Conservation (phyloP, 1,140 invertebrate species). For the Belonocnema kinseyi region DNA sequence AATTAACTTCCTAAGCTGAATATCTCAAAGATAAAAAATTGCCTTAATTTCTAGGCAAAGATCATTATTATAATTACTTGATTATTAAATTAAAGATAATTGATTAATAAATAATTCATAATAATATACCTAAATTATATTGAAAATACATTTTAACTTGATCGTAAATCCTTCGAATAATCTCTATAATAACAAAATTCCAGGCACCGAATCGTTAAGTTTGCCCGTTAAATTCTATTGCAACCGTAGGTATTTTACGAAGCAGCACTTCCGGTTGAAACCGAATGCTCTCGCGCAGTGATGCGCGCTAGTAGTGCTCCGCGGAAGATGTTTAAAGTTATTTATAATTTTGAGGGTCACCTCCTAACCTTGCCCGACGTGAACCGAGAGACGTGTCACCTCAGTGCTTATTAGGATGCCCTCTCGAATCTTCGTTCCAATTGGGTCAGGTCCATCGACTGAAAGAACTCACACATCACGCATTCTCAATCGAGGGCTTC, state of each 20-base stretch:
- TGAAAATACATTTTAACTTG: too few relatives aligned
- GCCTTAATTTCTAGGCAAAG: too few relatives aligned
- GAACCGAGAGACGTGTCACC: constrained; percentile 36
- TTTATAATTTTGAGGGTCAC: constrained; percentile 55
- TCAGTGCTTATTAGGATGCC: constrained; percentile 31
- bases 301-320: not conserved
- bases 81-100: too few relatives aligned
- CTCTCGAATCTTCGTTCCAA: constrained; percentile 39
- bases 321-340: constrained; percentile 33
- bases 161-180: too few relatives aligned
- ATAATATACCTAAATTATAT: too few relatives aligned
- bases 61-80: too few relatives aligned
- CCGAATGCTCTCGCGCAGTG: not conserved
- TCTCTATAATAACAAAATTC: too few relatives aligned
- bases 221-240: not conserved
- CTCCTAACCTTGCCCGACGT: constrained; percentile 52
- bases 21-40: too few relatives aligned
- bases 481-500: not conserved
- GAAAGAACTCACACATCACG: not conserved
- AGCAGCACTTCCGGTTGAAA: not conserved
- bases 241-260: not conserved
- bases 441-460: constrained; percentile 48
- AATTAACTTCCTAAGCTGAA: too few relatives aligned
- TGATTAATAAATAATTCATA: too few relatives aligned
- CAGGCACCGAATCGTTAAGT: too few relatives aligned